A percentile compares a stretch with the other conserved stretches of the same genome.
These are phyloP conservation scores for Mallateleia sp. DNA, from an alignment of 2,888 invertebrate genomes.

Conservation along the genomic window DNA sequence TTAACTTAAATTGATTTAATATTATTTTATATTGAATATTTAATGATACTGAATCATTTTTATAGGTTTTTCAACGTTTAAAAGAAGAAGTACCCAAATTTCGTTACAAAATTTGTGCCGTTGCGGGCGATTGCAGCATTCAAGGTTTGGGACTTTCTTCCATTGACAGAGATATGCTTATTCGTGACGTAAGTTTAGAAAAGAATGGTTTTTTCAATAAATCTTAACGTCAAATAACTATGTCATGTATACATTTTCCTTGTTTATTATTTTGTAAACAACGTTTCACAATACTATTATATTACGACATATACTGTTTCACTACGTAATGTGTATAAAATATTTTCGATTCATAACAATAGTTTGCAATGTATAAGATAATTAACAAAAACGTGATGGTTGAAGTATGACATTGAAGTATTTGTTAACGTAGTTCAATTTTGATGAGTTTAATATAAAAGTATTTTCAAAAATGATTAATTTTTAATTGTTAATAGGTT, in stretches of 20 bases:
- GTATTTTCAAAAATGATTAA: neutral
- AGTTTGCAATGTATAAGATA: too few relatives aligned
- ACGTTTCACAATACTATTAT: too few relatives aligned
- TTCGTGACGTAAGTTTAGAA: conserved; percentile 90
- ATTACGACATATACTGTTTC: too few relatives aligned
- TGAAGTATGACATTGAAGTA: neutral
- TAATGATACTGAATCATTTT: too few relatives aligned
- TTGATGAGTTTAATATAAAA: neutral
- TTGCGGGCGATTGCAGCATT: conserved; percentile 91
- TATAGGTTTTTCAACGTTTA: conserved; percentile 90
- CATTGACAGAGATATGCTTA: conserved; percentile 90
- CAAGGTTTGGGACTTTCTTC: conserved; percentile 90
- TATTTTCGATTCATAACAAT: too few relatives aligned
- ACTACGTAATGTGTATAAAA: too few relatives aligned
- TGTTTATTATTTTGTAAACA: too few relatives aligned
- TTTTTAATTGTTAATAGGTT: conserved; percentile 78
- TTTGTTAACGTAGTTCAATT: neutral
- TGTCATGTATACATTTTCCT: neutral
- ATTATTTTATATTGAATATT: too few relatives aligned
- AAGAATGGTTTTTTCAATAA: neutral
- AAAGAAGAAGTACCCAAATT: conserved; percentile 90
- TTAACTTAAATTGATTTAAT: too few relatives aligned
- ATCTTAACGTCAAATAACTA: neutral
- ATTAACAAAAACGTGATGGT: too few relatives aligned
- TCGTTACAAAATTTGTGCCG: conserved; percentile 90